Evolutionary conservation across 2,113 vertebrate genomes (phyloP).

Genomic region (Globicephala melas): DNA sequence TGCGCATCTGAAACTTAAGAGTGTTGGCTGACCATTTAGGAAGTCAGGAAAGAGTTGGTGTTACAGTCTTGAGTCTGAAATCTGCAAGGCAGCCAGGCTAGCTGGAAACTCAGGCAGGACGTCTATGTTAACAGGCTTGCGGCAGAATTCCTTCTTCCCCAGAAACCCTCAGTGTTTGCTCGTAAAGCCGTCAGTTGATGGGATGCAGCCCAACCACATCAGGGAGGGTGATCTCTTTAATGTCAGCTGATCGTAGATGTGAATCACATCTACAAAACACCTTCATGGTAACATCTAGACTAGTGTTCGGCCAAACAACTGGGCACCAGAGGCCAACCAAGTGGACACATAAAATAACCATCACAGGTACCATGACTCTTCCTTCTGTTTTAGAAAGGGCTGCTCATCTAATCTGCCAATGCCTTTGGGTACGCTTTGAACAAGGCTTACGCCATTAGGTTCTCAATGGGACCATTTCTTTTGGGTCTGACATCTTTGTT

Average conservation of each 20-base stretch:
- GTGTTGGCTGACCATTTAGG: too few species aligned
- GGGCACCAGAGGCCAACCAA: fast-evolving
- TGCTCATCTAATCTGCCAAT: fast-evolving
- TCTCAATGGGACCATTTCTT: fast-evolving
- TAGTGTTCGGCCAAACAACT: fast-evolving
- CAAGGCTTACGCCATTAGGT: too few species aligned
- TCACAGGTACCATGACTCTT: fast-evolving
- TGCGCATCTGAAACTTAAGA: too few species aligned
- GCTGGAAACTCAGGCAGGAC: fast-evolving
- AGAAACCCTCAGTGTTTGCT: fast-evolving
- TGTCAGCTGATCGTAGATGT: too few species aligned
- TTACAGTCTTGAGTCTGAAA: background rate
- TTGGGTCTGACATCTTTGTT: background rate
- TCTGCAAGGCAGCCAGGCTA: background rate
- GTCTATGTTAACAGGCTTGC: fast-evolving
- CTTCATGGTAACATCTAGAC: background rate
- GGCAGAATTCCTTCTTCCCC: background rate
- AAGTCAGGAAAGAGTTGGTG: background rate
- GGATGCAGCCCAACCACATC: background rate
- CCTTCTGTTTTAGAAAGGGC: background rate
- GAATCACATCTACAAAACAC: fast-evolving
- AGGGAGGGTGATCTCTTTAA: fast-evolving
- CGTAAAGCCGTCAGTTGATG: too few species aligned
- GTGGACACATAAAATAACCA: fast-evolving
- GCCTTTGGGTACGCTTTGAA: background rate